Base-by-base conservation (phyloP, 2,113 vertebrate species). In the Prionailurus bengalensis region DNA sequence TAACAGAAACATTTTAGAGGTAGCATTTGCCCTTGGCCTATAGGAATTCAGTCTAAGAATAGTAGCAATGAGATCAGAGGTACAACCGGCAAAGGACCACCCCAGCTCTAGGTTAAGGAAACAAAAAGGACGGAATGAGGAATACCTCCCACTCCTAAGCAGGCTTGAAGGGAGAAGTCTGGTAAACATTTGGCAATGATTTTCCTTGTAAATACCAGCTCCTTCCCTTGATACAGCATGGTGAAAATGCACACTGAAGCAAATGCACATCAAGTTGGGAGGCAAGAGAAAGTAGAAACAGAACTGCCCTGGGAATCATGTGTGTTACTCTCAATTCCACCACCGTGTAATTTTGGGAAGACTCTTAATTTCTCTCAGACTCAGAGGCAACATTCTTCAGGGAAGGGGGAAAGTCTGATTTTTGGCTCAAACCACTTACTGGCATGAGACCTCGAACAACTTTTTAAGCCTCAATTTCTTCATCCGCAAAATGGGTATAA, bases 1-100 rank as follows among this genome's bases (percentile, higher is more conserved):
- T 95, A 96, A 97, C 8, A 95, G 93, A 76, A 96, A 84, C n/a
- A 94, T 58, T 93, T 98, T 97, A 97, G 66, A 94, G 36, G n/a
- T 29, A 71, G 13, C 42, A 78, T 51, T 79, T 79, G 6, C 29
- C 51, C 58, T 74, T 36, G 4, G 51, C 13, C 53, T 53, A 0
- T 11, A 80, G 29, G 48, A 92, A 94, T 31, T 89, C 7, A 39
- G 61, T 42, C 16, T 82, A 71, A 79, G 45, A 53, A 15, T 65
- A 90, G 70, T 17, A 71, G 16, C 14, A 27, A 53, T 84, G 36
- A 74, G 15, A 73, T 81, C 63, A 91, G 65, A 97, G 17, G 1
- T 39, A 5, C 51, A 91, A 89, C 5, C 55, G 63, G 78, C 33
- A 71, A 97, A 81, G 80, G 68, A 94, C 33, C 31, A 86, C 33